Evolutionary conservation across 2,888 invertebrate species (phyloP), one percentile per base, ranked within the genome.

Genomic region (Morpho helenor): DNA sequence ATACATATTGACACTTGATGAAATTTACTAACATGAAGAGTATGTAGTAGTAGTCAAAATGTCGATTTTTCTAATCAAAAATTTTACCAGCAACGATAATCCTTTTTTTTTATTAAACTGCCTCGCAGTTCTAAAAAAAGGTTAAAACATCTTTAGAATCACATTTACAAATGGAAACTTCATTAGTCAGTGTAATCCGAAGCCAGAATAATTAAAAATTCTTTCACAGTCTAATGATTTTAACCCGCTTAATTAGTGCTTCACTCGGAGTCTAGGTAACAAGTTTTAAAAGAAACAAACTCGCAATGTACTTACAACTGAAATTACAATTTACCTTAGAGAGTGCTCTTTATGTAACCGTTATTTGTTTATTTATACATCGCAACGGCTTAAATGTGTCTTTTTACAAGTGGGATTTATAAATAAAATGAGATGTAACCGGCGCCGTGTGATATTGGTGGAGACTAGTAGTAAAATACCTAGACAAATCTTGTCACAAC

Each of bases 181-280:
- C 44, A 8, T 40, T 39, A 16, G 44, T 10, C 42, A 40, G 49
- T 49, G 52, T 55, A 54, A 42, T 56, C 48, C 44, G 42, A 39
- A 39, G 43, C 31, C 45, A 49, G 44, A 49, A 56, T 66, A 63
- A 63, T 62, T 63, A 65, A 57, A 53, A 61, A 59, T 44, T 52
- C 43, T 55, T 54, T 31, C 40, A 55, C 61, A 58, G 57, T 55
- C 58, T 61, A 58, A 55, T 48, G 45, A 50, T 46, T 58, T 49
- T 44, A 31, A 55, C 55, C 39, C 43, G 16, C 31, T 23, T 49
- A 55, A 55, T 55, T 55, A 55, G 49, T 43, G 49, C 44, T 49
- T 49, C 9, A 44, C 45, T 52, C 16, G 2, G 47, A 40, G 40
- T 45, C 53, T 53, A 46, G 44, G 44, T 40, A 56, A 10, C 55